Evolutionary conservation across 1,140 invertebrate species (phyloP), one percentile per base, ranked within the genome.

Genomic region (Gryllus bimaculatus): DNA sequence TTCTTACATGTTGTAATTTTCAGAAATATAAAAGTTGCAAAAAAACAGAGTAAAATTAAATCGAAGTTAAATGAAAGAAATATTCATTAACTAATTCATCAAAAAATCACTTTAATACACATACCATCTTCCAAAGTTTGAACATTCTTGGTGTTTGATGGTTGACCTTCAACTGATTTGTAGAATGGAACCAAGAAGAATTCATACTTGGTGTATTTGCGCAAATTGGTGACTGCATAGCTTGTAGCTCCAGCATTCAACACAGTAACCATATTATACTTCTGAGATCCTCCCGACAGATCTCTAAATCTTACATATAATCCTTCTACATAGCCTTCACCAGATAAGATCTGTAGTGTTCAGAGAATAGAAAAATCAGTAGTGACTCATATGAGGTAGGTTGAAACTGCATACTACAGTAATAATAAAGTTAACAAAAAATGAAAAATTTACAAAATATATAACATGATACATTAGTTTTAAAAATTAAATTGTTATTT

Each of bases 281-380:
- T 90, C 0, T 89, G 88, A 77, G 88, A 86, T 75, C 87, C 87
- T 13, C 90, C 89, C 75, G 91, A 91, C 76, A 94, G 87, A 83
- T 95, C 92, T 80, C 95, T 91, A 85, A 96, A 99, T 80, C 96
- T 92, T 75, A 99, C 93, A 84, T 98, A 97, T 21, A 97, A 92
- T 13, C 97, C 97, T 88, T 98, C 94, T 0, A 97, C 89, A 82
- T 88, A 86, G 80, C 89, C 87, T 8, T 86, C 86, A 39, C 87
- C 86, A 79, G 85, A 87, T 10, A 89, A 84, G 74, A 90, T 87
- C 89, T 90, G 80, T 78, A 83, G 82, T 66, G 54, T 66, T 66
- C 10, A 66, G 54, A 66, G 54, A 7, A 66, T 3, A 18, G 54
- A 66, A 66, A 66, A 13, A 13, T 66, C 54, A 66, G 26, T 39